phyloP scores from a whole-genome alignment of 1,140 invertebrate species.

The Agraylea sexmaculata region DNA sequence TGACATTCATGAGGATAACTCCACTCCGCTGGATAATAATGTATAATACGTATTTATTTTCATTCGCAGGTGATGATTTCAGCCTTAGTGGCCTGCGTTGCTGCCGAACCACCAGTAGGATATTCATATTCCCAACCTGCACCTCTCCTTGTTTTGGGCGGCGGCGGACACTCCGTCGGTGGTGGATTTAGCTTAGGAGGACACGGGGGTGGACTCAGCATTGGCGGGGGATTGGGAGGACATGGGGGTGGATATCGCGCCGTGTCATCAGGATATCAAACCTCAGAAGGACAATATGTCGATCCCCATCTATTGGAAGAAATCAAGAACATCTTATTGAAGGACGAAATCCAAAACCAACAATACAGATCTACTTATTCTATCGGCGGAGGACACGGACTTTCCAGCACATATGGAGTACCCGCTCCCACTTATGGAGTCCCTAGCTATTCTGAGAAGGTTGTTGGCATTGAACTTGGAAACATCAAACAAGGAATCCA shows the following conservation, averaged over 20 bases:
- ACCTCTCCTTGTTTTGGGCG: constrained; percentile 21
- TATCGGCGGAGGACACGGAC: constrained; percentile 35
- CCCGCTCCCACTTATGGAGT: constrained; percentile 44
- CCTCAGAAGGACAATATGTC: constrained; percentile 64
- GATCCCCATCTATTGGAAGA: constrained; percentile 66
- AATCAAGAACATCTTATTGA: constrained; percentile 67
- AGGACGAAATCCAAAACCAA: constrained; percentile 57
- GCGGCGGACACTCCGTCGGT: constrained; percentile 27
- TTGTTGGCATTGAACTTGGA: constrained; percentile 51
- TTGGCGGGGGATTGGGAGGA: constrained; percentile 32
- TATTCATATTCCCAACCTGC: constrained; percentile 22
- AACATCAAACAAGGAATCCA: constrained; percentile 52
- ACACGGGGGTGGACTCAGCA: constrained; percentile 23
- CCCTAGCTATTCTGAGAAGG: constrained; percentile 39
- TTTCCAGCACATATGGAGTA: constrained; percentile 42
- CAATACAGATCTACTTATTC: constrained; percentile 31
- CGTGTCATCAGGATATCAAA: constrained; percentile 59
- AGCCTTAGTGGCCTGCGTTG: constrained; percentile 34
- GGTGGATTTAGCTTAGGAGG: constrained; percentile 28
- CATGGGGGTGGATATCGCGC: constrained; percentile 59
- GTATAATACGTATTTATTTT: constrained; percentile 4
- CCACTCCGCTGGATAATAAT: too few relatives aligned
- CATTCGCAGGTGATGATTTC: constrained; percentile 30
- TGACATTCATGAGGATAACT: too few relatives aligned
- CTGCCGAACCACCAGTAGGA: constrained; percentile 32